Percentiles rank a stretch among this genome's conserved stretches.
Evolutionary conservation across 2,113 vertebrate genomes (phyloP).

Genomic region (Rhea americana): DNA sequence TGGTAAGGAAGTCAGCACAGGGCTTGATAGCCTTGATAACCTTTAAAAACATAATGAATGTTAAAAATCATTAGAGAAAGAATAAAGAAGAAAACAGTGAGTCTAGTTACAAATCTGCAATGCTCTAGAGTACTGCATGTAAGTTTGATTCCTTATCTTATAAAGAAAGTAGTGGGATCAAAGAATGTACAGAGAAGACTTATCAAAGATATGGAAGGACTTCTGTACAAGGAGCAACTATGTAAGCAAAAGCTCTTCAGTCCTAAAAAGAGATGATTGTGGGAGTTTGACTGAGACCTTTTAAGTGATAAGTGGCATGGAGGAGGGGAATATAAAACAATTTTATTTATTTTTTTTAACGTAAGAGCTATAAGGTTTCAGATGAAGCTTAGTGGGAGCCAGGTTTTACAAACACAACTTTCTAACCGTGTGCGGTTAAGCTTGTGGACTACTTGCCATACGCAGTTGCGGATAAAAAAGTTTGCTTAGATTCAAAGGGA

Average conservation of each 20-base stretch:
- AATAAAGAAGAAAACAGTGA: neutral
- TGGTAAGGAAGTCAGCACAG: too few relatives aligned
- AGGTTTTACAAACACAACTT: neutral
- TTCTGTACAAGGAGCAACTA: neutral
- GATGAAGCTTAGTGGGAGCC: neutral
- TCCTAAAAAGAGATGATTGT: neutral
- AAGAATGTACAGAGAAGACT: neutral
- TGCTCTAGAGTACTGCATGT: neutral
- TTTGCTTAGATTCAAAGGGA: neutral
- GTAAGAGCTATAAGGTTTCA: neutral
- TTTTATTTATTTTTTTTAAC: neutral
- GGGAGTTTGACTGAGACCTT: neutral
- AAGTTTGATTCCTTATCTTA: neutral
- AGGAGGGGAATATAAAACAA: neutral
- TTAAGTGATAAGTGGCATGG: neutral
- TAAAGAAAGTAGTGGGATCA: neutral
- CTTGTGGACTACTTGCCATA: neutral
- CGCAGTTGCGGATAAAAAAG: neutral
- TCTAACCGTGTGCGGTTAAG: neutral
- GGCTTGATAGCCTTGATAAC: too few relatives aligned
- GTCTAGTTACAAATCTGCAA: neutral
- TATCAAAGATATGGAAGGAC: neutral
- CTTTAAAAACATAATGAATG: too few relatives aligned
- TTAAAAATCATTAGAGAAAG: neutral
- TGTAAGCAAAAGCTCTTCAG: neutral